Evolutionary conservation across 2,113 vertebrate genomes (phyloP).

Genomic region (Noturus placidus): DNA sequence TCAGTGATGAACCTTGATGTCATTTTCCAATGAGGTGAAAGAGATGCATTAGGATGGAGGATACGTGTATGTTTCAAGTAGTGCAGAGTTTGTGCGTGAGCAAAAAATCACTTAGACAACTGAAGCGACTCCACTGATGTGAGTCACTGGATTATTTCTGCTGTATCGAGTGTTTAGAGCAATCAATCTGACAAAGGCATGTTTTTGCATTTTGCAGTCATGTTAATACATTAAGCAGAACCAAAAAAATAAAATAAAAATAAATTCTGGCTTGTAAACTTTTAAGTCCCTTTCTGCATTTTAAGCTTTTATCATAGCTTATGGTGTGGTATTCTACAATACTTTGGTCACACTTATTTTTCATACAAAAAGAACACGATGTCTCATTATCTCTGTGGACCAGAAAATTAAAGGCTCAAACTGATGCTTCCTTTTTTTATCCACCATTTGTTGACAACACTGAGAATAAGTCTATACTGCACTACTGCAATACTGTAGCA

Average conservation of each 20-base stretch:
- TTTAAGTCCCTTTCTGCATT: neutral
- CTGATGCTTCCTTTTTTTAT: neutral
- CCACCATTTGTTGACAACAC: neutral
- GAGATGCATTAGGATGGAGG: neutral
- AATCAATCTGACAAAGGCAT: neutral
- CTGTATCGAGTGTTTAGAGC: neutral
- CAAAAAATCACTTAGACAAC: neutral
- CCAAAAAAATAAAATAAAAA: neutral
- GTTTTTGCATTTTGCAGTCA: neutral
- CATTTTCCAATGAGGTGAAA: constrained; percentile 18
- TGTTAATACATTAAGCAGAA: neutral
- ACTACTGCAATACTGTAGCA: neutral
- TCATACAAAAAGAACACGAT: neutral
- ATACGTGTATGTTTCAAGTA: neutral
- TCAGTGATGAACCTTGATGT: constrained; percentile 12
- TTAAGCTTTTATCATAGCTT: neutral
- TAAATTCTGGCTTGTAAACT: neutral
- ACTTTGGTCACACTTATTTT: neutral
- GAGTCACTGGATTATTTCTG: neutral
- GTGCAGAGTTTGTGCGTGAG: neutral
- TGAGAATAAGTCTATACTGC: neutral
- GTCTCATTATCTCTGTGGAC: neutral
- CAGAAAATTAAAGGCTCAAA: constrained; percentile 1
- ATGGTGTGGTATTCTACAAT: neutral
- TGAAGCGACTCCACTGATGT: neutral